Base-by-base conservation (phyloP, 1,140 invertebrate species). In the Aphidius gifuensis region DNA sequence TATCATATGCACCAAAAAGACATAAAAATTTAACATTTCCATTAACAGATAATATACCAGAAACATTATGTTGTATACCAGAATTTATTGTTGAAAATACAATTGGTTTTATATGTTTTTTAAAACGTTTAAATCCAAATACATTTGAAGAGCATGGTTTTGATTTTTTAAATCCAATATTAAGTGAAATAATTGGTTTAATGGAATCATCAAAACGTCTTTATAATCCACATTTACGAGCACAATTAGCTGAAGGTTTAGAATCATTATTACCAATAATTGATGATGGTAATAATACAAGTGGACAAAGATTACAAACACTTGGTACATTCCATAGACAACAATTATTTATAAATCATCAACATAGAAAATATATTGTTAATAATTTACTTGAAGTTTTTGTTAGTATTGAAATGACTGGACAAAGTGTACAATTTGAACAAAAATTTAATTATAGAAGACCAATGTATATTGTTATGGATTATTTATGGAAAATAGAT, bases 351-450 rank as follows among this genome's bases (percentile, higher is more conserved):
- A 82, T 86, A 42, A 82, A 84, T 50, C 92, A 96, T 82, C 86
- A 87, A 3, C 86, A 92, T 78, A 83, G 87, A 39, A 68, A 83
- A 53, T 83, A 90, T 73, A 87, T 88, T 58, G 56, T 65, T 5
- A 6, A 21, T 9, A 63, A 54, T 63, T 32, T 63, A 1, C 23
- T 63, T 4, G 40, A 58, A 72, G 94, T 98, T 4, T 98, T 98
- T 80, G 96, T 98, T 44, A 92, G 92, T 62, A 98, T 98, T 62
- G 96, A 98, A 83, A 95, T 97, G 91, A 97, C 95, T 4, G 95
- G 95, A 0, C 92, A 97, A 76, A 93, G 89, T 77, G 95, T 98
- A 6, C 88, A 92, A 72, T 98, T 98, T 82, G 95, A 98, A 77
- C 93, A 98, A 78, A 98, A 98, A 80, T 98, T 98, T 74, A 96